A percentile compares a stretch with the other conserved stretches of the same genome.
phyloP scores from a whole-genome alignment of 1,140 invertebrate genomes.

The Drosophila lacertosa region DNA sequence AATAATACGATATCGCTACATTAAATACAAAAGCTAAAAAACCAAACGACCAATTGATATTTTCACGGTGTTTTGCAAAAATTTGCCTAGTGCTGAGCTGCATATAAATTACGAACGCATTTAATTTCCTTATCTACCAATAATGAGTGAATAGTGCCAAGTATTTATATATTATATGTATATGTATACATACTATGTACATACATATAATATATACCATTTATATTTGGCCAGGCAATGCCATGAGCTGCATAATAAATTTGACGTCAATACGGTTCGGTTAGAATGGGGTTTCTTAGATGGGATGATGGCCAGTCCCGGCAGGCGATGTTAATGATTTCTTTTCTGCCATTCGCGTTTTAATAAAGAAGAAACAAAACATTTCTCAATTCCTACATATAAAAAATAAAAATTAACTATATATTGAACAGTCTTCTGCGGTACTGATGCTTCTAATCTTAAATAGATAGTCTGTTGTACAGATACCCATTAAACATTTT shows the following conservation, averaged over 20 bases:
- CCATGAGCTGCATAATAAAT: conserved; percentile 70
- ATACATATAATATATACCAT: conserved; percentile 33
- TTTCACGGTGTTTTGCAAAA: conserved; percentile 61
- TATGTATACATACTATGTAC: conserved; percentile 31
- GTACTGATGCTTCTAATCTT: too few species aligned
- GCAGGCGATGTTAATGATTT: conserved; percentile 19
- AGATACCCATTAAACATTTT: too few species aligned
- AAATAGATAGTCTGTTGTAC: too few species aligned
- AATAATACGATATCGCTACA: conserved; percentile 6
- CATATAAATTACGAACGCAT: conserved; percentile 46
- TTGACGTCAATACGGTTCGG: conserved; percentile 68
- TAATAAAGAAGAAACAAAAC: conserved; percentile 46
- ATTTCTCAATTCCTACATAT: conserved; percentile 2
- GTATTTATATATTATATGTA: conserved; percentile 6
- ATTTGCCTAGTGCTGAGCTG: conserved; percentile 49
- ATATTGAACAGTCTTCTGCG: too few species aligned
- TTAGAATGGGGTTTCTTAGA: conserved; percentile 6
- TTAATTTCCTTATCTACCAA: conserved; percentile 58
- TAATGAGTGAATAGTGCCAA: conserved; percentile 13
- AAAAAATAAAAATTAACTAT: too few species aligned
- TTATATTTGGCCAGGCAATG: conserved; percentile 23
- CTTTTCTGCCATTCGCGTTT: conserved; percentile 33
- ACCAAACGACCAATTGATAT: conserved; percentile 49
- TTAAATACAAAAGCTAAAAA: conserved; percentile 18
- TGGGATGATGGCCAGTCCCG: not conserved